Base-by-base conservation (phyloP, 2,113 vertebrate species). In the Picathartes gymnocephalus region DNA sequence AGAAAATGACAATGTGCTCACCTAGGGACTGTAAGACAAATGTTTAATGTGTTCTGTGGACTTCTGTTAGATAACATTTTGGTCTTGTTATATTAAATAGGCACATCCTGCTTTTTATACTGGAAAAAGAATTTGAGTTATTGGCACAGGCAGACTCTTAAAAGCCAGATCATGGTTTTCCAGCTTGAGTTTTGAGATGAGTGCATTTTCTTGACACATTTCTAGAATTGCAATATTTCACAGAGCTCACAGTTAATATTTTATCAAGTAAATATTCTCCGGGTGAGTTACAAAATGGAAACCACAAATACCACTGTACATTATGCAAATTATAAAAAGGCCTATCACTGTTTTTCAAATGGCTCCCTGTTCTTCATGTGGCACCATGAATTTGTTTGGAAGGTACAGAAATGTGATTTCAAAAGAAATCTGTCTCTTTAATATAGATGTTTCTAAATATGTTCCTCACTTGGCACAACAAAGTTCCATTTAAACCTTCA, bases 1-100 rank as follows among this genome's bases (percentile, higher is more conserved):
- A 80, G 81, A 73, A 95, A 95, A 95, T 77, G n/a, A 80, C 87
- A 90, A 79, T 72, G 39, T 73, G 54, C 37, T 80, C 74, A 91
- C 70, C 84, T 86, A 65, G 74, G 65, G 89, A 94, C 47, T 89
- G 42, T 42, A 87, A 85, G 73, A 95, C 66, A 92, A 95, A 91
- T 66, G 30, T 72, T 87, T 94, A 19, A 18, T 44, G 47, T 90
- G 44, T 86, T 77, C 42, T 72, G 42, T 73, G 56, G 62, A 33
- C 58, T 87, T 77, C 23, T 40, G 24, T 58, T 57, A 85, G 62
- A 79, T 80, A 74, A 79, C 5, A 30, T 57, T 91, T n/a, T 51
- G 71, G 50, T 58, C 47, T 54, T 61, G 77, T 70, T 73, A 42
- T 13, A 37, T 10, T 65, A 39, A 82, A 88, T 23, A 90, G 12